phyloP scores from a whole-genome alignment of 2,888 invertebrate species.

The Napeogenes sylphis region DNA sequence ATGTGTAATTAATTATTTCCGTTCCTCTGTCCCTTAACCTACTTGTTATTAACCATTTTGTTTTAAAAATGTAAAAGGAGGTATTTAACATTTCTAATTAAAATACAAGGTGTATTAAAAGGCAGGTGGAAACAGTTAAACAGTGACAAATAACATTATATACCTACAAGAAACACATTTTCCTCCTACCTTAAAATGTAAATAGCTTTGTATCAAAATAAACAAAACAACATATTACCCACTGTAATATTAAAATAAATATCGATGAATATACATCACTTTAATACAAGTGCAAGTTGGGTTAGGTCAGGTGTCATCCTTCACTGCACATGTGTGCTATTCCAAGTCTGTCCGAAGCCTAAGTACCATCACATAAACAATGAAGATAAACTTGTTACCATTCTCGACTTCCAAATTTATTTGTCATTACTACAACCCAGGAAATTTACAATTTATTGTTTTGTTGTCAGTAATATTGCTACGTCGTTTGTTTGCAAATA shows the following conservation, averaged over 20 bases:
- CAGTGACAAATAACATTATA: conserved; percentile 1
- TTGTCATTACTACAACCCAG: no score
- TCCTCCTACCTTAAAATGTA: background rate
- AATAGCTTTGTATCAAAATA: no score
- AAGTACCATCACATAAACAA: conserved; percentile 19
- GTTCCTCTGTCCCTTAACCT: background rate
- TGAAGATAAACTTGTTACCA: conserved; percentile 11
- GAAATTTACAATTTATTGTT: no score
- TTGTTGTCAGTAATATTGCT: no score
- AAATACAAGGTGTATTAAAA: conserved; percentile 1
- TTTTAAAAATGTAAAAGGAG: background rate
- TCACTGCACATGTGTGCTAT: conserved; percentile 52
- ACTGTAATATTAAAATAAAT: conserved; percentile 5
- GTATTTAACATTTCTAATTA: background rate
- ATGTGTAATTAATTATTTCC: no score
- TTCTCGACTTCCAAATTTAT: background rate
- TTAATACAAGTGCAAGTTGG: conserved; percentile 69
- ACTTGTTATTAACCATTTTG: background rate
- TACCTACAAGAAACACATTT: background rate
- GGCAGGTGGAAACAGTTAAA: background rate
- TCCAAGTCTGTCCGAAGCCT: conserved; percentile 20
- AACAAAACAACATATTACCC: no score
- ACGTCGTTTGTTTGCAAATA: no score
- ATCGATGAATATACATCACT: conserved; percentile 48
- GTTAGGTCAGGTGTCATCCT: conserved; percentile 73